A percentile compares a stretch with the other conserved stretches of the same genome.
Evolutionary conservation across 1,140 invertebrate species (phyloP).

Genomic region (Drosophila parvula): DNA sequence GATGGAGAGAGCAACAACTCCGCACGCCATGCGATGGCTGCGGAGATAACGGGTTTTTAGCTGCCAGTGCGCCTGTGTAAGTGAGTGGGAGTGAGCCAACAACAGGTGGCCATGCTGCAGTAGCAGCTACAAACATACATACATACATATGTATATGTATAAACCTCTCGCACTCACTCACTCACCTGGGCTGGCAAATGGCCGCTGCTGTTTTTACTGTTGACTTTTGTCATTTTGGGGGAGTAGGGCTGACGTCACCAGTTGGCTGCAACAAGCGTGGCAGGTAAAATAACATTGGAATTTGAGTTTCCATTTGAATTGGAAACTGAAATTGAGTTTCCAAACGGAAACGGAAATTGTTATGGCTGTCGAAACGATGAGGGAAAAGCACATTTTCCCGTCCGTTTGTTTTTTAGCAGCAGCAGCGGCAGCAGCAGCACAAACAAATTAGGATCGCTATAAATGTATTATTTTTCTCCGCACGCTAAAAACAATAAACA

Average conservation of each 20-base stretch:
- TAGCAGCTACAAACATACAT: background rate
- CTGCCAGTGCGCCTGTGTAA: conserved; percentile 19
- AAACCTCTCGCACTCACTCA: conserved; percentile 15
- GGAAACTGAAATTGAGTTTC: conserved; percentile 13
- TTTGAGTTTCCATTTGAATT: conserved; percentile 15
- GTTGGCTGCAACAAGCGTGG: conserved; percentile 20
- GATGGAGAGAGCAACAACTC: conserved; percentile 27
- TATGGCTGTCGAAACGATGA: conserved; percentile 50
- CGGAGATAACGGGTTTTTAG: conserved; percentile 65
- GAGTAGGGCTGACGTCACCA: conserved; percentile 46
- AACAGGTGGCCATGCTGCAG: conserved; percentile 65
- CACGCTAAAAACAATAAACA: conserved; percentile 72
- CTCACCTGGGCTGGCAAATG: conserved; percentile 55
- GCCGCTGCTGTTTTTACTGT: conserved; percentile 15
- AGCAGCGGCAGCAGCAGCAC: conserved; percentile 25
- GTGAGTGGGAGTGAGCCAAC: conserved; percentile 49
- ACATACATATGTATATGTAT: background rate
- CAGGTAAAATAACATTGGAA: conserved; percentile 67
- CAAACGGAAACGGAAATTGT: conserved; percentile 76
- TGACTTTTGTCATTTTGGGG: conserved; percentile 10
- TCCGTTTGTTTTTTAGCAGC: conserved; percentile 54
- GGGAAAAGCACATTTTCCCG: conserved; percentile 50
- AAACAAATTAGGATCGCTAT: conserved; percentile 74
- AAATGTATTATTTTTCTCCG: conserved; percentile 65
- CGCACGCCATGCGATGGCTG: conserved; percentile 51